These are phyloP conservation scores for Tenthredo notha DNA, from an alignment of 2,888 invertebrate species.

Conservation along the genomic window DNA sequence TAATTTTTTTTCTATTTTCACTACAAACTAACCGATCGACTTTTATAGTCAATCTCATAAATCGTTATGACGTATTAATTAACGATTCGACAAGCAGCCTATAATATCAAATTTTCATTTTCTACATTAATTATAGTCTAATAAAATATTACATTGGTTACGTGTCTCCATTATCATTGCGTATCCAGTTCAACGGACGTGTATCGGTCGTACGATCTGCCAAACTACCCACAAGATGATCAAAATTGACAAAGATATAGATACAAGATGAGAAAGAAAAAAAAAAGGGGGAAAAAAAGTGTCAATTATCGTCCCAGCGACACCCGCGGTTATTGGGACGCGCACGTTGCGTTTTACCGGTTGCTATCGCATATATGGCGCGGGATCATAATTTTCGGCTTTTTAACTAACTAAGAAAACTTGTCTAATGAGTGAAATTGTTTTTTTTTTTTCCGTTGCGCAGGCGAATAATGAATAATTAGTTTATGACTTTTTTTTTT, in stretches of 20 bases:
- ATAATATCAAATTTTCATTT: neutral
- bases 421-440: neutral
- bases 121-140: neutral
- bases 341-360: neutral
- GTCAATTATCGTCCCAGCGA: neutral
- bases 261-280: neutral
- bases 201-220: neutral
- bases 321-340: too few species aligned
- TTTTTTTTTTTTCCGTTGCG: too few species aligned
- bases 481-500: constrained; percentile 51
- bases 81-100: neutral
- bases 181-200: neutral
- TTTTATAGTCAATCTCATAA: neutral
- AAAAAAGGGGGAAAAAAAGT: neutral
- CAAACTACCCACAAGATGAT: neutral
- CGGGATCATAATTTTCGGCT: neutral
- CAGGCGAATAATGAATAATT: neutral
- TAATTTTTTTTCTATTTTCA: too few species aligned
- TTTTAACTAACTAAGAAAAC: neutral
- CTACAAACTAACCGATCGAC: neutral
- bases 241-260: neutral
- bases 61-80: neutral
- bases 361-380: neutral
- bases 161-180: neutral
- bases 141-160: neutral